Base-by-base conservation (phyloP, 2,113 vertebrate genomes). In the Anguilla japonica region DNA sequence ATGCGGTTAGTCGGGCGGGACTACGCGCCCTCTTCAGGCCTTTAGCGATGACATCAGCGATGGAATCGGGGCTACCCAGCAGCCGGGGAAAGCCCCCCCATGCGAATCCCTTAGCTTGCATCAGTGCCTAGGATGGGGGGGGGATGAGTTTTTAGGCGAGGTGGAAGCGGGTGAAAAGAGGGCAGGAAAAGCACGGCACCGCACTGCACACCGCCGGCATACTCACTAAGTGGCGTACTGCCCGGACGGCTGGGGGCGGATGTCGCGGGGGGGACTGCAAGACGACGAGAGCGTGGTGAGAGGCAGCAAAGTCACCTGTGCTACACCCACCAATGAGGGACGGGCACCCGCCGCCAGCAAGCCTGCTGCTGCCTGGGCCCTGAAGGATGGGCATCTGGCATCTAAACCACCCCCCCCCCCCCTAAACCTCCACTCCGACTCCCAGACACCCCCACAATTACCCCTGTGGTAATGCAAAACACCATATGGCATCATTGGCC, bases 141-240 rank as follows among this genome's bases (percentile, higher is more conserved):
- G 39, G 34, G 41, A 41, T 80, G 40, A 80, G 34, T 75, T 75
- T 34, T 75, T 53, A 53, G 67, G 22, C 26, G 67, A 80, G 40
- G 56, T 78, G 56, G 26, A 79, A 43, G 78, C 40, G n/a, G 41
- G 63, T 79, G 84, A 83, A 34, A 85, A 83, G 78, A 87, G 57
- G 41, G 60, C 40, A 15, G 60, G 46, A 82, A 41, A 18, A 0
- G 87, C 63, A 53, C 67, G 83, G 39, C 87, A 93, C 90, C 15
- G 89, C 91, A 93, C 90, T 20, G 89, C 91, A 94, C 92, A 91
- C 93, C 88, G 91, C 88, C 67, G 87, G 89, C 82, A 96, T 96
- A 96, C 95, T 96, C 95, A 96, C 95, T 95, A 94, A 87, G 87
- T 86, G 90, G 89, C 88, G 92, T 80, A 90, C 60, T 93, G 94